Base-by-base conservation (phyloP, 2,888 invertebrate genomes). In the Drosophila histrio region DNA sequence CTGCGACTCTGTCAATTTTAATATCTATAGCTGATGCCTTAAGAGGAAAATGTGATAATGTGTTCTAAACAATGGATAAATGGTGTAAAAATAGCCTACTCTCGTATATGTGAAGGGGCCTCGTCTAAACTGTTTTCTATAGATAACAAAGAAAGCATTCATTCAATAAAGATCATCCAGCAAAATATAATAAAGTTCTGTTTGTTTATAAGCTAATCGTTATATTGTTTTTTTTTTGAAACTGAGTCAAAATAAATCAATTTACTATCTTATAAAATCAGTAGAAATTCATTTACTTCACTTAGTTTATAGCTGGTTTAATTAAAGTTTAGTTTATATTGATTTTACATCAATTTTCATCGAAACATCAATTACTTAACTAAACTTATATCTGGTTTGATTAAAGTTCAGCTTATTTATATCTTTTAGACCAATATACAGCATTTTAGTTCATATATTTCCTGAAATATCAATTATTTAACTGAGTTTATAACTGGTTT, bases 31-130 rank as follows among this genome's bases (percentile, higher is more conserved):
- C 63, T 87, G 85, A 77, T 80, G 83, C 68, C 76, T 85, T 87
- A 75, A 87, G 86, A 85, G 87, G 68, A 76, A 88, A 84, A 87
- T 81, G 89, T 64, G 85, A 87, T 84, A 87, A 87, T 88, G 72
- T 85, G 75, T 50, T 64, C 82, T 72, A 80, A 87, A 83, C 87
- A 83, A 84, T 84, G 64, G 61, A 71, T 70, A 72, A 77, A 80
- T 63, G 70, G 75, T 49, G 81, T 74, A 81, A 84, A 87, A 87
- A 84, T 88, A 88, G 85, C 71, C 66, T 60, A 49, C 60, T 47
- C 49, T 65, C 57, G 39, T 17, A 60, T 57, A 66, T 60, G 65
- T 59, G 64, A 63, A 72, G 76, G 53, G 66, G 62, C 39, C 41
- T 28, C 2, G 13, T 15, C 4, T 19, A 34, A 21, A 38, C 34